Evolutionary conservation across 2,113 vertebrate species (phyloP).

Genomic region (Lagenorhynchus albirostris): DNA sequence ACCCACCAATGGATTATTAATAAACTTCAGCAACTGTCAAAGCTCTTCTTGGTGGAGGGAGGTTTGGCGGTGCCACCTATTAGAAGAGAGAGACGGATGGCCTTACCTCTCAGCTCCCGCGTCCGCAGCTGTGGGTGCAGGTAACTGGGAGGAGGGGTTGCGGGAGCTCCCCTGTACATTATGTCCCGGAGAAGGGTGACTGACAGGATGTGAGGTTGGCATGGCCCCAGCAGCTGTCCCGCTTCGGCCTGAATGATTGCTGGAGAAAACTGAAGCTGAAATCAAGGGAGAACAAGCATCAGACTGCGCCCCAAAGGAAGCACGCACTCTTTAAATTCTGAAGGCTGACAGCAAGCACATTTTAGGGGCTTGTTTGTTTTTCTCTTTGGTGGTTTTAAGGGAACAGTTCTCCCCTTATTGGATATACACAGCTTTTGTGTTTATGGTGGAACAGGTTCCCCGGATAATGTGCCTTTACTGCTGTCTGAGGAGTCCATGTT

Average conservation of each 20-base stretch:
- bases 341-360: constrained; percentile 37
- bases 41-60: constrained; percentile 23
- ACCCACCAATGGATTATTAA: constrained; percentile 67
- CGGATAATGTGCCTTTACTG: neutral
- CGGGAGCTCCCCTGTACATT: constrained; percentile 82
- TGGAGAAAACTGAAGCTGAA: constrained; percentile 82
- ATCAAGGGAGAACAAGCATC: constrained; percentile 68
- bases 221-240: constrained; percentile 75
- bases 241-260: constrained; percentile 76
- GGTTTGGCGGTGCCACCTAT: constrained; percentile 63
- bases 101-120: constrained; percentile 84
- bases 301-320: constrained; percentile 1
- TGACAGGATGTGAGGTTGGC: constrained; percentile 80
- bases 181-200: constrained; percentile 81
- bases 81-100: constrained; percentile 53
- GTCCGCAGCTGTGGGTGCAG: constrained; percentile 79
- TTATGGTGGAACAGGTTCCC: neutral
- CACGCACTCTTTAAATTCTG: neutral
- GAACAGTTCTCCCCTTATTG: neutral
- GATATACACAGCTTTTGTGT: constrained; percentile 42
- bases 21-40: constrained; percentile 63
- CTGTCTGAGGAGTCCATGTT: neutral
- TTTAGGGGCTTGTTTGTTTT: constrained; percentile 52
- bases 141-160: constrained; percentile 79
- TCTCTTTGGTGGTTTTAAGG: constrained; percentile 7